Evolutionary conservation across 2,797 vertebrate genomes (phyloP).

Genomic region (Gymnocypris eckloni): DNA sequence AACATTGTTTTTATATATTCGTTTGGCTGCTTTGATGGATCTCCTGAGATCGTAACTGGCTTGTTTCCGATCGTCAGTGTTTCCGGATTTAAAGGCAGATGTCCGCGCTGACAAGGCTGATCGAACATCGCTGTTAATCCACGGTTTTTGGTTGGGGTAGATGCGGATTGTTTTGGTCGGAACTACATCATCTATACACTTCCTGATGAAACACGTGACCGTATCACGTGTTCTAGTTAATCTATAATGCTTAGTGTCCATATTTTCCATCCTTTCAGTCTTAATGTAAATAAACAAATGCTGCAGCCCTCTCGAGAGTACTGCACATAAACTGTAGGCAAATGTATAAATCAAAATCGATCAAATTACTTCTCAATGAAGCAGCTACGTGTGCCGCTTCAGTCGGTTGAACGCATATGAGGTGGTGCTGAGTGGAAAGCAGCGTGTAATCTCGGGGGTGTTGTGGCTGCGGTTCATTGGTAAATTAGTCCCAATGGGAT

Average conservation of each 20-base stretch:
- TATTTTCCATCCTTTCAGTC: constrained; percentile 47
- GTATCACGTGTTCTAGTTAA: too few species aligned
- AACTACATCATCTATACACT: too few species aligned
- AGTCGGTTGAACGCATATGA: constrained; percentile 39
- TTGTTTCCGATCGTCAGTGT: too few species aligned
- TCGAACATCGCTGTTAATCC: too few species aligned
- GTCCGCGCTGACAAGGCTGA: too few species aligned
- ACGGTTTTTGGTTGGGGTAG: too few species aligned
- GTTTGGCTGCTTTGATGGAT: too few species aligned
- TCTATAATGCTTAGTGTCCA: constrained; percentile 55
- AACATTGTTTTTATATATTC: too few species aligned
- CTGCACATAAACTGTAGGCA: constrained; percentile 52
- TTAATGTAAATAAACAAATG: constrained; percentile 72
- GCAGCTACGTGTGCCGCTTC: constrained; percentile 28
- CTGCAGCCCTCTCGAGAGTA: constrained; percentile 53
- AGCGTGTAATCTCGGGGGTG: constrained; percentile 45
- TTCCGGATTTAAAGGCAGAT: too few species aligned
- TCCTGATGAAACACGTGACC: too few species aligned
- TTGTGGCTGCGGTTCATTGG: constrained; percentile 53
- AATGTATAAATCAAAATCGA: constrained; percentile 70
- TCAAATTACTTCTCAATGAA: constrained; percentile 69
- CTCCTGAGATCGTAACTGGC: too few species aligned
- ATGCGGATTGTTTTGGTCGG: too few species aligned
- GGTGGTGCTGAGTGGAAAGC: constrained; percentile 47
- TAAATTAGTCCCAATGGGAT: constrained; percentile 70